A percentile compares a stretch with the other conserved stretches of the same genome.
Evolutionary conservation across 2,113 vertebrate genomes (phyloP).

Genomic region (Nansenia antarctica): DNA sequence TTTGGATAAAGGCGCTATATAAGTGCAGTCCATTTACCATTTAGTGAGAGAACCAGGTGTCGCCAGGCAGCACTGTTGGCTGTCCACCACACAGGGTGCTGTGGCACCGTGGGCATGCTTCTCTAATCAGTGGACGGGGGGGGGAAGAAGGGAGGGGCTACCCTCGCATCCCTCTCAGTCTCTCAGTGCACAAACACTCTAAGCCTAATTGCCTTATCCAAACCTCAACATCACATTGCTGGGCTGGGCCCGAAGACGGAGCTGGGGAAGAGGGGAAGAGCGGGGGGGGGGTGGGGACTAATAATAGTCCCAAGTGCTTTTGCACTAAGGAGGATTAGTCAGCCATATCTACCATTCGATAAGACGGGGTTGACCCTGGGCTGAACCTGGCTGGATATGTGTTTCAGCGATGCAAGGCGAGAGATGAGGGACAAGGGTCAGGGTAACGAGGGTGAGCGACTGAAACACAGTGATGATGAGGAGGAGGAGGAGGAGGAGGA

Average conservation of each 20-base stretch:
- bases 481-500: neutral
- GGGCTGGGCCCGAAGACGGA: neutral
- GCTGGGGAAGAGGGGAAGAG: neutral
- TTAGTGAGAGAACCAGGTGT: too few species aligned
- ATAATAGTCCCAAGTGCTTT: slow-evolving; percentile 75
- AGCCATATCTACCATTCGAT: slow-evolving; percentile 72
- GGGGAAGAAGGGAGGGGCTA: neutral
- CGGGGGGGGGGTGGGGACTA: slow-evolving; percentile 39
- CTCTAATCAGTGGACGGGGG: neutral
- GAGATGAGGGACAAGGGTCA: neutral
- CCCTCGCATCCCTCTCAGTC: neutral
- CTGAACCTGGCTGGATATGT: slow-evolving; percentile 71
- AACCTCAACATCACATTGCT: neutral
- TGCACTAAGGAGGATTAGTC: slow-evolving; percentile 78
- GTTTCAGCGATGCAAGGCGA: slow-evolving; percentile 34
- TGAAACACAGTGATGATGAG: neutral
- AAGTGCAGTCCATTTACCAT: neutral
- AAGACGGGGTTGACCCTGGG: slow-evolving; percentile 76
- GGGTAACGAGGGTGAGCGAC: neutral
- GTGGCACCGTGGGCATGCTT: neutral
- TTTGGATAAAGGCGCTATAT: neutral
- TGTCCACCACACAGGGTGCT: neutral
- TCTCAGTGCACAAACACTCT: neutral
- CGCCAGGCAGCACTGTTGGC: neutral
- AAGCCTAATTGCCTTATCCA: neutral